Percentiles rank a stretch among this genome's conserved stretches.
Conservation (phyloP, 2,113 vertebrate genomes). For the Mesocricetus auratus region DNA sequence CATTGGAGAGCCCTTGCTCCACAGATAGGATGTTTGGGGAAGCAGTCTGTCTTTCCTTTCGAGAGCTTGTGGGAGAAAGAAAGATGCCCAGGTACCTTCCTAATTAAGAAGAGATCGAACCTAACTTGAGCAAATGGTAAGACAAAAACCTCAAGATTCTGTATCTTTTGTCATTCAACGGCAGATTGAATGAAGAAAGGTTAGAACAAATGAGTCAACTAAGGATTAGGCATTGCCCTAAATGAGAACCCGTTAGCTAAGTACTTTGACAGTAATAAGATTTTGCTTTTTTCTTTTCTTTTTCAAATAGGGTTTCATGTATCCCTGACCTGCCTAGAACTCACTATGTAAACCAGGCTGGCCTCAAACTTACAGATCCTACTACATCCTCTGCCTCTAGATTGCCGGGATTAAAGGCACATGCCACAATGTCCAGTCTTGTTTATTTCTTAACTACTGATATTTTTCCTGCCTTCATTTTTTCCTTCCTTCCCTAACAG, state of each 20-base stretch:
- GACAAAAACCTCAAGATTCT: background rate
- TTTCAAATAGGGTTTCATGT: background rate
- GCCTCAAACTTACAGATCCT: background rate
- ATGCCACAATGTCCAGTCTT: background rate
- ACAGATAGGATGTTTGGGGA: background rate
- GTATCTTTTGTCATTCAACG: background rate
- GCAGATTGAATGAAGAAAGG: background rate
- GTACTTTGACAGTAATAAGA: background rate
- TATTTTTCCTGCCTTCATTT: background rate
- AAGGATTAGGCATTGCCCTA: background rate
- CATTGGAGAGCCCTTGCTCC: background rate
- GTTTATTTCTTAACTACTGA: background rate
- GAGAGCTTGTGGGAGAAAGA: background rate
- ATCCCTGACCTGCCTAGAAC: background rate
- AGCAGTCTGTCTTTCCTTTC: constrained; percentile 8
- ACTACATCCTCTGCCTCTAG: background rate
- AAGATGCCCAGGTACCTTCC: background rate
- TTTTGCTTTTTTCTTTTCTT: background rate
- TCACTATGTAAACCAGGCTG: background rate
- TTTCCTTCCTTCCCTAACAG: background rate
- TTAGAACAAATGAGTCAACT: constrained; percentile 12
- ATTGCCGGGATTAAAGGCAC: background rate
- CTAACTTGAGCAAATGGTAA: background rate
- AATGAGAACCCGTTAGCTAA: background rate
- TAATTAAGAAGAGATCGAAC: background rate